Evolutionary conservation across 2,888 invertebrate species (phyloP), one percentile per base, ranked within the genome.

Genomic region (Agrochola litura): DNA sequence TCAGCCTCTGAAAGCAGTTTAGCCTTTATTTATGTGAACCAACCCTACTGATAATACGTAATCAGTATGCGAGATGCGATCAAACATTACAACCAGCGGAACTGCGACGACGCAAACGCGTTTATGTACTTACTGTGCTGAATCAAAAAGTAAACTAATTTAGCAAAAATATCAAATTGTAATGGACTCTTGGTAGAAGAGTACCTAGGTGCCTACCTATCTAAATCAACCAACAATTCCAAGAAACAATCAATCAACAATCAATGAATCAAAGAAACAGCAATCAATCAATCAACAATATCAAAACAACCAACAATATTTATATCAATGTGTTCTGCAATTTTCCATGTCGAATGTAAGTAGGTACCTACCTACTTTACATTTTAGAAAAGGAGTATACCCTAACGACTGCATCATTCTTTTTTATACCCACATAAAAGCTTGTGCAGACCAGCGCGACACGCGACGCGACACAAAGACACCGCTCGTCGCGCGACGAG

Each of bases 61-160:
- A 76, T 76, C 75, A 76, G 63, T 76, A 76, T 77, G 65, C 77
- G 60, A 52, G 30, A 58, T 77, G 60, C 67, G 76, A 61, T 65
- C 66, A 30, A 77, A 37, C n/a, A 76, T 76, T 56, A 60, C 25
- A 64, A 25, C 6, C 46, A 25, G 63, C 46, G 25, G 54, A 76
- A 56, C 76, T 76, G 46, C 54, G 63, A 14, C 63, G 76, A 76
- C 37, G 63, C 43, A 37, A 54, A 64, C 63, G 54, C 54, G 37
- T 37, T 54, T n/a, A 6, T 37, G 19, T n/a, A 63, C n/a, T 72
- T 60, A 49, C 10, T 9, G 37, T 41, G 19, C 49, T 22, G 60
- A 60, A 60, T 22, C 37, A 0, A 52, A 49, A 74, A 60, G 49
- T 41, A 10, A 60, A 60, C n/a, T 37, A 9, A 60, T 58, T 72